phyloP scores from a whole-genome alignment of 1,140 invertebrate genomes.

The Drosophila pallidifrons region DNA sequence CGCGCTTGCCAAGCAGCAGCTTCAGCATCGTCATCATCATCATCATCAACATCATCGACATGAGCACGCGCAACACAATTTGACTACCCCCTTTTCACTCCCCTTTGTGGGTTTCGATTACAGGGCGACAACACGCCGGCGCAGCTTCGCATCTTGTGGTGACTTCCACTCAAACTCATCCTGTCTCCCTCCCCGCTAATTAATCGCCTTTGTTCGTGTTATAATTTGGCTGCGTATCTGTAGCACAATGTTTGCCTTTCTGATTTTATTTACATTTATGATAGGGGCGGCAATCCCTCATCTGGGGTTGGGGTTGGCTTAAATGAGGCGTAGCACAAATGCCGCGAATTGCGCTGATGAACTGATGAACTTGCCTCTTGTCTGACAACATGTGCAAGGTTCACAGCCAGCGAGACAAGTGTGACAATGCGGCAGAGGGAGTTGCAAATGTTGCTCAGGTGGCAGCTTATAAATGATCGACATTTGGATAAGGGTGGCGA shows the following conservation, averaged over 20 bases:
- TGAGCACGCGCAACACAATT: conserved; percentile 67
- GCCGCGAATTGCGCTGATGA: conserved; percentile 19
- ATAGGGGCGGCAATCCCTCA: conserved; percentile 53
- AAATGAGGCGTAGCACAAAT: conserved; percentile 63
- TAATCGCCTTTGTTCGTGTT: conserved; percentile 80
- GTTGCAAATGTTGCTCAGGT: conserved; percentile 41
- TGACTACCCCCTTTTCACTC: background rate
- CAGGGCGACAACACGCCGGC: conserved; percentile 48
- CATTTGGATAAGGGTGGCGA: background rate
- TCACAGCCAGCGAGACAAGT: conserved; percentile 70
- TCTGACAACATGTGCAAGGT: conserved; percentile 68
- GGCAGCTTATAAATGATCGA: conserved; percentile 56
- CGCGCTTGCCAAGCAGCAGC: conserved; percentile 17
- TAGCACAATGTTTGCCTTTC: conserved; percentile 70
- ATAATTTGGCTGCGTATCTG: conserved; percentile 63
- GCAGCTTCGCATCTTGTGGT: conserved; percentile 8
- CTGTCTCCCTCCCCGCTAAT: conserved; percentile 57
- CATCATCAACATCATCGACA: conserved; percentile 41
- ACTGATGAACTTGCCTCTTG: conserved; percentile 17
- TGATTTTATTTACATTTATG: conserved; percentile 48
- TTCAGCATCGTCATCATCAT: background rate
- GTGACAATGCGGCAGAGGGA: conserved; percentile 27
- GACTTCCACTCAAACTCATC: background rate
- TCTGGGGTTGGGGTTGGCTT: conserved; percentile 29
- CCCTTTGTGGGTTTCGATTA: conserved; percentile 33